Evolutionary conservation across 2,113 vertebrate genomes (phyloP), one percentile per base, ranked within the genome.

Genomic region (Sturnus vulgaris): DNA sequence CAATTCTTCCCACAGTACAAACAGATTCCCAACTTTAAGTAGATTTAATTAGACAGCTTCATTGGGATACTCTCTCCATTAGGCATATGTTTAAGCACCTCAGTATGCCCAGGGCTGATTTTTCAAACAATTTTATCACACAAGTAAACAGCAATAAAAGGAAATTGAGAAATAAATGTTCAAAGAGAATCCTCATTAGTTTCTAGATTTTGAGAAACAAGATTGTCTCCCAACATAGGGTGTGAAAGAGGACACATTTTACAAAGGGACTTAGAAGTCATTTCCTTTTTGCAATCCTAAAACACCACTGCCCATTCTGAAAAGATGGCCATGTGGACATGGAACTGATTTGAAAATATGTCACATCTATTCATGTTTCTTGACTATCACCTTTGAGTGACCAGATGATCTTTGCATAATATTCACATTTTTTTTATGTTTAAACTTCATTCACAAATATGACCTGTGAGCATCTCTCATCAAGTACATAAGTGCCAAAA

Each of bases 31-130:
- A 9, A 35, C 18, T 78, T 80, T 49, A 77, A 87, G 71, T 19
- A 81, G 72, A 79, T 70, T 83, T 72, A 86, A 88, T 59, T n/a
- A 73, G 76, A 79, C 16, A 11, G 83, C 37, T 79, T 89, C 65
- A 47, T 24, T 63, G 78, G 68, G 47, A 71, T 57, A 72, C 44
- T 52, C 44, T 82, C 76, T 68, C 56, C 20, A 52, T 86, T 46
- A 96, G 61, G 53, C 60, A 71, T 81, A 61, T 57, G 40, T 69
- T 85, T 92, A 92, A 95, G 70, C 37, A 85, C 25, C 27, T 86
- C 72, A 44, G 39, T 20, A 77, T 80, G 30, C 35, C 49, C 49
- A 78, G 63, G 56, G 66, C 44, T 78, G 72, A 52, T 57, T 82
- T 78, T 86, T 88, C 81, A 75, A 92, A 73, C 4, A 11, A 68